A percentile compares a stretch with the other conserved stretches of the same genome.
phyloP scores from a whole-genome alignment of 2,888 invertebrate species.

The Drosophila antonietae region DNA sequence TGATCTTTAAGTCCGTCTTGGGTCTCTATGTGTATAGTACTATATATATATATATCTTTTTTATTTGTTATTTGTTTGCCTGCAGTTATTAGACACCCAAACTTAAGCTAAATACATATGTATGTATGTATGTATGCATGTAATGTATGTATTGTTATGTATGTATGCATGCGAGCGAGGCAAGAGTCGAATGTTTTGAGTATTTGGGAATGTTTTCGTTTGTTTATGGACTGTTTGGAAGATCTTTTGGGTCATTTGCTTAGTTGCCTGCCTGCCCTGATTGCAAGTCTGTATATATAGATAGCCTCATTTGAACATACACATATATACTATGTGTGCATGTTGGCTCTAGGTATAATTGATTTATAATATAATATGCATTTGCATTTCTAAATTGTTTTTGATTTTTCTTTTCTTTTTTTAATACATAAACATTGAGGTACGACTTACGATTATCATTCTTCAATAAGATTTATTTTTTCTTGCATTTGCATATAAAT shows the following conservation, averaged over 20 bases:
- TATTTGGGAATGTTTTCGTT: not conserved
- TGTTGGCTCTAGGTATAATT: slow-evolving; percentile 23
- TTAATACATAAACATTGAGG: slow-evolving; percentile 72
- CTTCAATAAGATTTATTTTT: slow-evolving; percentile 56
- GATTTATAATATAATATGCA: slow-evolving; percentile 31
- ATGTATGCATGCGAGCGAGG: slow-evolving; percentile 13
- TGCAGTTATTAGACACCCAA: slow-evolving; percentile 53
- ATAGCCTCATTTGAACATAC: slow-evolving; percentile 1
- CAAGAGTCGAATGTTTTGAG: slow-evolving; percentile 15
- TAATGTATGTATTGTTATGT: not conserved
- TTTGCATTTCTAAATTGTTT: not conserved
- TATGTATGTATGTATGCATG: not conserved
- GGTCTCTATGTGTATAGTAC: slow-evolving; percentile 31
- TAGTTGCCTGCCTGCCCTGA: slow-evolving; percentile 12
- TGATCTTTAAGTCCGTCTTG: slow-evolving; percentile 55
- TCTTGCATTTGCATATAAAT: slow-evolving; percentile 44
- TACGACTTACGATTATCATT: slow-evolving; percentile 79
- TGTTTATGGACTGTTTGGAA: slow-evolving; percentile 15
- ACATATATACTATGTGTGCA: slow-evolving; percentile 3
- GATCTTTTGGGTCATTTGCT: slow-evolving; percentile 4
- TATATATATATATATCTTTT: slow-evolving; percentile 15
- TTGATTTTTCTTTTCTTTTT: not conserved
- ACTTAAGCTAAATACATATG: slow-evolving; percentile 44
- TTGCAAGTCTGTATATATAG: slow-evolving; percentile 7
- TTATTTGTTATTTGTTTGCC: slow-evolving; percentile 1